Evolutionary conservation across 2,888 invertebrate genomes (phyloP).

Genomic region (Bombylius major): DNA sequence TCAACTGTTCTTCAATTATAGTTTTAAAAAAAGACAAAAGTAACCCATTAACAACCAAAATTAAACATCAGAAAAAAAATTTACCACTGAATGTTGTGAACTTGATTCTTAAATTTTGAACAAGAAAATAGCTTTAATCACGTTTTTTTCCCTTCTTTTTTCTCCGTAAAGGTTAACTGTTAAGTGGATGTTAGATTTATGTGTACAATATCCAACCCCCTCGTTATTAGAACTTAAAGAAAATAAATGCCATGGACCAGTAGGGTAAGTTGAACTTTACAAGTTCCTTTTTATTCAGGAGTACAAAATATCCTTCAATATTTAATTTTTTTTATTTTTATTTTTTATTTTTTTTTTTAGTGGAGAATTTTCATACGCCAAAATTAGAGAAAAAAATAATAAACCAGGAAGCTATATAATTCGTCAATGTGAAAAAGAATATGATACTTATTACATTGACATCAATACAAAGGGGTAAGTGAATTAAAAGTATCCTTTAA

Average conservation of each 20-base stretch:
- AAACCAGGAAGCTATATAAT: slow-evolving; percentile 69
- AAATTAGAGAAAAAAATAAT: slow-evolving; percentile 66
- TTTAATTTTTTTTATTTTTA: neutral
- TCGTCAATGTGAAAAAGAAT: slow-evolving; percentile 67
- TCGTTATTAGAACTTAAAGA: slow-evolving; percentile 57
- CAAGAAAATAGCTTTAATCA: too few species aligned
- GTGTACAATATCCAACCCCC: slow-evolving; percentile 68
- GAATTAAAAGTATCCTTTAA: neutral
- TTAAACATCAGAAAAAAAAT: too few species aligned
- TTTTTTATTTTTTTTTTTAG: slow-evolving; percentile 37
- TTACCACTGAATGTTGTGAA: too few species aligned
- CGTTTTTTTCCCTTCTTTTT: too few species aligned
- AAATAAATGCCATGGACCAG: slow-evolving; percentile 79
- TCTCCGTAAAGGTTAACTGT: slow-evolving; percentile 48
- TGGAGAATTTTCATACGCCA: slow-evolving; percentile 71
- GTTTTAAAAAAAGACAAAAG: too few species aligned
- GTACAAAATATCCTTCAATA: neutral
- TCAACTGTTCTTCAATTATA: too few species aligned
- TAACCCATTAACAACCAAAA: too few species aligned
- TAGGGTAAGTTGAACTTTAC: slow-evolving; percentile 49
- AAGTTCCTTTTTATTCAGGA: neutral
- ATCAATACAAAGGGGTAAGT: slow-evolving; percentile 60
- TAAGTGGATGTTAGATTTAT: slow-evolving; percentile 86
- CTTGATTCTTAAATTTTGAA: too few species aligned
- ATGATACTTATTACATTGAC: slow-evolving; percentile 70